Conservation (phyloP, 2,888 invertebrate species). For the Schizaphis graminum region DNA sequence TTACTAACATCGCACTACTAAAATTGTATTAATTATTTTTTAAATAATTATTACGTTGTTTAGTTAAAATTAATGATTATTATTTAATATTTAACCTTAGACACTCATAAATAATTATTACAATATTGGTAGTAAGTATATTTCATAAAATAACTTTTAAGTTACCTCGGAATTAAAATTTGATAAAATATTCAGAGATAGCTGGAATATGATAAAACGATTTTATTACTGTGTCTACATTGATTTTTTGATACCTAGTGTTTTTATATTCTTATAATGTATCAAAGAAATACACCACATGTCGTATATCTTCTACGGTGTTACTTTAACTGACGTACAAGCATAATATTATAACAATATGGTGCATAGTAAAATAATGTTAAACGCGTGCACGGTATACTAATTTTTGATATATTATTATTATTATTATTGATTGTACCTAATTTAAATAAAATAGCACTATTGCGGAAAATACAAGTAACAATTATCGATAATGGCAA, state of each 20-base stretch:
- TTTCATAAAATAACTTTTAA: neutral
- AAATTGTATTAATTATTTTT: neutral
- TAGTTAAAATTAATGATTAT: neutral
- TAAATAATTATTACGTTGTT: neutral
- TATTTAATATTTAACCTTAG: too few species aligned
- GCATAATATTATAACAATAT: neutral
- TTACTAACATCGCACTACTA: neutral
- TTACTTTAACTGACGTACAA: neutral
- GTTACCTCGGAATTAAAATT: neutral
- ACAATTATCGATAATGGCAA: neutral
- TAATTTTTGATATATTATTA: neutral
- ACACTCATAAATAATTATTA: neutral
- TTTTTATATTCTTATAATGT: neutral
- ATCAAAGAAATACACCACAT: neutral
- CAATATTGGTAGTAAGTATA: too few species aligned
- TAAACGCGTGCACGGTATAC: neutral
- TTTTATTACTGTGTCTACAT: neutral
- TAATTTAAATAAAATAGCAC: neutral
- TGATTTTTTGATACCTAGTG: neutral
- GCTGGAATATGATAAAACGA: neutral
- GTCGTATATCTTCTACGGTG: neutral
- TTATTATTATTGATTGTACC: neutral
- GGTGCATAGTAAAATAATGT: neutral
- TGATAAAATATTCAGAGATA: neutral
- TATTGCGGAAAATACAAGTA: neutral